Evolutionary conservation across 2,888 invertebrate species (phyloP).

Genomic region (Julus scanicus): DNA sequence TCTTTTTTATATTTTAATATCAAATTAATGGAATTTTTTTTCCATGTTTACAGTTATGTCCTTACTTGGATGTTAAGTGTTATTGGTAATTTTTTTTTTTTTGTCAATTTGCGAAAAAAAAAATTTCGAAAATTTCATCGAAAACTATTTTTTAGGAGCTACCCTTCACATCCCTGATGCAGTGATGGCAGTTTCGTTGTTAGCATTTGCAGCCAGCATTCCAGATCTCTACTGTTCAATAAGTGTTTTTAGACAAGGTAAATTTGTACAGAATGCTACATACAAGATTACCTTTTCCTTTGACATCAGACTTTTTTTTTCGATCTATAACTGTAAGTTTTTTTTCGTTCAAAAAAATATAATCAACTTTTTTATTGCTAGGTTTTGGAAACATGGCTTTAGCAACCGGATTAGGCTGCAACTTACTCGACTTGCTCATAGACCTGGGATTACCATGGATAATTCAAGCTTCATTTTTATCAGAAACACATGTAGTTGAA

Average conservation of each 20-base stretch:
- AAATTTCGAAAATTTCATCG: neutral
- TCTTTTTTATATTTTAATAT: neutral
- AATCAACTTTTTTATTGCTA: constrained; percentile 7
- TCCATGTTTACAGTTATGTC: neutral
- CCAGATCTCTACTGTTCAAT: constrained; percentile 95
- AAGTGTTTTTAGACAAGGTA: constrained; percentile 92
- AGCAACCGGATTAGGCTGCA: constrained; percentile 89
- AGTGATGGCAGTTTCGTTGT: constrained; percentile 93
- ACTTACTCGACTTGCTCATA: constrained; percentile 87
- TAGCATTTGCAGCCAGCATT: constrained; percentile 92
- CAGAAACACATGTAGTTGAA: constrained; percentile 72
- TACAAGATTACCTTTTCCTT: neutral
- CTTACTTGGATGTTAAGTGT: constrained; percentile 14
- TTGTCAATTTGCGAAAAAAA: neutral
- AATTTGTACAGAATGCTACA: constrained; percentile 50
- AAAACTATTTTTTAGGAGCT: constrained; percentile 74
- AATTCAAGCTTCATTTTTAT: constrained; percentile 75
- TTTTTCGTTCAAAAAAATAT: neutral
- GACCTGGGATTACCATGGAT: constrained; percentile 89
- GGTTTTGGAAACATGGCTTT: constrained; percentile 77
- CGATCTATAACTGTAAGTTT: neutral
- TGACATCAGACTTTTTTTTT: neutral
- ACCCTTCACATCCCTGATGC: constrained; percentile 92
- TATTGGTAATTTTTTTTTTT: neutral
- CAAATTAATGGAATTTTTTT: neutral